Evolutionary conservation across 2,797 vertebrate genomes (phyloP).

Genomic region (Sciurus carolinensis): DNA sequence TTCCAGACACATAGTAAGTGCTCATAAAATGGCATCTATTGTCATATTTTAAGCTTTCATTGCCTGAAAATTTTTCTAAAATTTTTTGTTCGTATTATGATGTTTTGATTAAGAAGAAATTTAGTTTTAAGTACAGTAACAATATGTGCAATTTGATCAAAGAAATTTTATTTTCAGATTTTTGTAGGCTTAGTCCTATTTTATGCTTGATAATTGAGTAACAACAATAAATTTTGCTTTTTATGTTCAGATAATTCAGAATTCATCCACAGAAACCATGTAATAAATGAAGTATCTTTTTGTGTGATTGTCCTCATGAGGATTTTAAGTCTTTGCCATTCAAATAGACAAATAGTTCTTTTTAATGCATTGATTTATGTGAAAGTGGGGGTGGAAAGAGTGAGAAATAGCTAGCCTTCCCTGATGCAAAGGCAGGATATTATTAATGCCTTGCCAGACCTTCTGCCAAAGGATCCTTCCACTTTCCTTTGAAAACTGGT

Average conservation of each 20-base stretch:
- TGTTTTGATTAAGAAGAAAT: conserved; percentile 50
- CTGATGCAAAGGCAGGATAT: conserved; percentile 92
- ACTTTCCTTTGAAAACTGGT: conserved; percentile 87
- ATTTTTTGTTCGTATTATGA: conserved; percentile 4
- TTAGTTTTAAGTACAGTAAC: not conserved
- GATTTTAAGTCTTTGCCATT: conserved; percentile 84
- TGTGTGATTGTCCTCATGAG: conserved; percentile 83
- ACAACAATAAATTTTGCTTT: conserved; percentile 75
- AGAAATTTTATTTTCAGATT: conserved; percentile 49
- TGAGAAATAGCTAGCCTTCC: conserved; percentile 90
- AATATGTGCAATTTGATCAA: conserved; percentile 33
- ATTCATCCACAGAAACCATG: conserved; percentile 75
- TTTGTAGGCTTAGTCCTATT: conserved; percentile 18
- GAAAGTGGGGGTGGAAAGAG: conserved; percentile 88
- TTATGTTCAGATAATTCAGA: conserved; percentile 71
- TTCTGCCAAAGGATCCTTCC: conserved; percentile 90
- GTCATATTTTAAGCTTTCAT: conserved; percentile 38
- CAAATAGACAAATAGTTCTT: conserved; percentile 77
- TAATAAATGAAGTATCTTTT: conserved; percentile 73
- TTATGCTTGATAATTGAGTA: conserved; percentile 76
- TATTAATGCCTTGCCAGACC: conserved; percentile 88
- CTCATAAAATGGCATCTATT: conserved; percentile 23
- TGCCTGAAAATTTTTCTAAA: not conserved
- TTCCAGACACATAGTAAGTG: conserved; percentile 2
- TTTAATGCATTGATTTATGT: conserved; percentile 92